Base-by-base conservation (phyloP, 2,888 invertebrate species). In the Sinelater perroti region DNA sequence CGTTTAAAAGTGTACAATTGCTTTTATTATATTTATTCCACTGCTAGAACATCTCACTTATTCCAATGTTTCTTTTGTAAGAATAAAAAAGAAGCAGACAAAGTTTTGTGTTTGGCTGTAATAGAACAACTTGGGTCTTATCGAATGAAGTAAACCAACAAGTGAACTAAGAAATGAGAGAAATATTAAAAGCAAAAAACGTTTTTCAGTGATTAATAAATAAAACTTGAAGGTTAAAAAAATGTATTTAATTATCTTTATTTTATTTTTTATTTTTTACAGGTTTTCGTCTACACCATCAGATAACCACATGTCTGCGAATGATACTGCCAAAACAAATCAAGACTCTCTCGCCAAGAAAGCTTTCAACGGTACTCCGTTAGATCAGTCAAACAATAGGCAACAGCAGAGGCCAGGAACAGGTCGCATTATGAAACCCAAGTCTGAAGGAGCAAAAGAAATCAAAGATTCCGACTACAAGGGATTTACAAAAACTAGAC, bases 391-490 rank as follows among this genome's bases (percentile, higher is more conserved):
- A 5, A 56, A 61, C 26, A 64, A 55, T 30, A 66, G 64, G 51
- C 67, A 65, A 53, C 35, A 33, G 6, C 51, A 38, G 18, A 64
- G 71, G 28, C 67, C 67, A 2, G 74, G 75, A 10, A 70, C 72
- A 8, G 75, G 74, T 7, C 64, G 74, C 5, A 66, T 74, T 18
- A 55, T 66, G 3, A 77, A 75, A 61, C 71, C 74, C 2, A 72
- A 70, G 42, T 49, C 55, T 14, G 60, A 56, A 20, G n/a, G 47
- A 11, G 40, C 51, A 11, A 66, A 72, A 30, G 75, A 76, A 64
- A 72, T 76, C 18, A 70, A 71, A 49, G 76, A 75, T 65, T 75
- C 76, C 14, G 77, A 77, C 53, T 75, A 75, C 58, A 67, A 69
- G 53, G 78, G 78, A 10, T 78, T 78, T 57, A 72, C 75, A 4